These are phyloP conservation scores for Scaptodrosophila latifasciaeformis DNA, from an alignment of 2,888 invertebrate genomes.

Conservation along the genomic window DNA sequence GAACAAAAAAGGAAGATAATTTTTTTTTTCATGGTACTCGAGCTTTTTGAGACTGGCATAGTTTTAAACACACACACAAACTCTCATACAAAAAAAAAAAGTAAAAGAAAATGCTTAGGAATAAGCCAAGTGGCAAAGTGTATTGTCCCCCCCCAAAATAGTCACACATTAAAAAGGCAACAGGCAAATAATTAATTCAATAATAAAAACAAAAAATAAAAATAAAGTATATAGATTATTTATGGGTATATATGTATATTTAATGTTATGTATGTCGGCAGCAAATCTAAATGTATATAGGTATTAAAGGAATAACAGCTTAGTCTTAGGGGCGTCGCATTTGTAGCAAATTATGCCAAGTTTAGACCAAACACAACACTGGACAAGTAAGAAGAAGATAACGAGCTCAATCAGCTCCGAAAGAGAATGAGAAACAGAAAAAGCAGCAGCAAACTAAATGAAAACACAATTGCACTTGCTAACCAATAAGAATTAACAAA, in stretches of 20 bases:
- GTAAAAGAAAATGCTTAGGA: not conserved
- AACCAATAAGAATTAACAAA: not conserved
- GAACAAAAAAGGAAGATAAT: conserved; percentile 1
- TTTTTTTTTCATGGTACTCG: conserved; percentile 72
- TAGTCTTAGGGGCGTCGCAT: conserved; percentile 35
- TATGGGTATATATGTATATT: conserved; percentile 14
- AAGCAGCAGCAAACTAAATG: not conserved
- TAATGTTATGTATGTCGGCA: conserved; percentile 19
- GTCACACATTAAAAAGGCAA: not conserved
- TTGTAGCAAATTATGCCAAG: conserved; percentile 40
- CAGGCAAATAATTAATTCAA: conserved; percentile 18
- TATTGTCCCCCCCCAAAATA: too few species aligned
- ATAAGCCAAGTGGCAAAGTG: too few species aligned
- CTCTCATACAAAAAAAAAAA: conserved; percentile 13
- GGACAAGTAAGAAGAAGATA: too few species aligned
- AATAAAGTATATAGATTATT: conserved; percentile 7
- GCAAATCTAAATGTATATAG: conserved; percentile 35
- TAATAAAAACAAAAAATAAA: conserved; percentile 12
- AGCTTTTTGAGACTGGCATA: conserved; percentile 77
- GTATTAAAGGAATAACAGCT: conserved; percentile 13
- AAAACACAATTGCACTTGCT: conserved; percentile 30
- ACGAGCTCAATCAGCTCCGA: conserved; percentile 12
- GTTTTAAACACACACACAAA: conserved; percentile 65
- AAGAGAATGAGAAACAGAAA: conserved; percentile 1
- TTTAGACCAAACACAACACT: conserved; percentile 40